Base-by-base conservation (phyloP, 1,140 invertebrate species). In the Nixonia krombeini region DNA sequence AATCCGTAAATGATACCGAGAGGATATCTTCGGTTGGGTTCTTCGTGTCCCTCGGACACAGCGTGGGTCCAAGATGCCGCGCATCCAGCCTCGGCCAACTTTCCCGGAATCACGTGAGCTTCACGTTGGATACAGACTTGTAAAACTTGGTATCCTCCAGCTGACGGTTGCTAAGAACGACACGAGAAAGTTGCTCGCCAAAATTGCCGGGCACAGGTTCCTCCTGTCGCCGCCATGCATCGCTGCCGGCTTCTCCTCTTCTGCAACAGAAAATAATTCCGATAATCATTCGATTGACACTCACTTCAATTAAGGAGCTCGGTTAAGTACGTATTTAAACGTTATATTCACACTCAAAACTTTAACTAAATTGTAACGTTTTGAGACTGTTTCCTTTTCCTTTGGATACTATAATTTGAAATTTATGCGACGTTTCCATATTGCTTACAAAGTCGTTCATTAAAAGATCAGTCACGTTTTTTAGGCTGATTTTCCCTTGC, bases 211-310 rank as follows among this genome's bases (percentile, higher is more conserved):
- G 49, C 82, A 78, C 47, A 80, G 69, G 70, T 84, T 85, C 52
- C 82, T 74, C 52, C 81, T 79, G 75, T 86, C 80, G 17, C 86
- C 85, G 3, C 86, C 85, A 74, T 87, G 86, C 86, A 87, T 87
- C 23, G 86, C 86, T 41, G 86, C 86, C 4, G 86, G 85, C 70
- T 87, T 85, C 68, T 86, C 85, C 42, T 85, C 84, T 67, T 81
- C 79, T 82, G 73, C 18, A 78, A 69, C 52, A 74, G 21, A 13
- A 78, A 68, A 78, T 74, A 21, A 2, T 21, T 21, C 6, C n/a
- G n/a, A n/a, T 71, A 73, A 46, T 77, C 77, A 67, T 25, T 69
- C 41, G 18, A 17, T 35, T 15, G 16, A 25, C 9, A 42, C 37
- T 31, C 15, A n/a, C n/a, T n/a, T n/a, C n/a, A n/a, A n/a, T n/a